Evolutionary conservation across 2,888 invertebrate genomes (phyloP).

Genomic region (Leptinotarsa haldemani): DNA sequence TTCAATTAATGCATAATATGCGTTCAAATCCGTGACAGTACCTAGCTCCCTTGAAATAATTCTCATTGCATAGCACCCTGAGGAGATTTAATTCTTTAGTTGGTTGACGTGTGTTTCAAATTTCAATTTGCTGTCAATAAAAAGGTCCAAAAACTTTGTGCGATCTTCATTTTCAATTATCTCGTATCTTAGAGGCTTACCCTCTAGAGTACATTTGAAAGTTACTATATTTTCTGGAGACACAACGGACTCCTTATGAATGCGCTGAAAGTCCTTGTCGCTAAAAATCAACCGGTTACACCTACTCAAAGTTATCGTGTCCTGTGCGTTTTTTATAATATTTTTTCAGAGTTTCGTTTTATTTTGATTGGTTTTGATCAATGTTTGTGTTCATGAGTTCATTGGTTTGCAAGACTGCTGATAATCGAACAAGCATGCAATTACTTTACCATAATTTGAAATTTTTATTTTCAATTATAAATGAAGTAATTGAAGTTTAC

Average conservation of each 20-base stretch:
- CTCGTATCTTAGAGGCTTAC: too few relatives aligned
- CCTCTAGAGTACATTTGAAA: too few relatives aligned
- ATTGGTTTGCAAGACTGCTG: conserved; percentile 18
- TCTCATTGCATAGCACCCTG: too few relatives aligned
- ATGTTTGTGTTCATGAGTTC: conserved; percentile 31
- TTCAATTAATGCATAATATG: too few relatives aligned
- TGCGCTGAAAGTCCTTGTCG: background rate
- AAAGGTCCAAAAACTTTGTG: too few relatives aligned
- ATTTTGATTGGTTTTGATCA: conserved; percentile 32
- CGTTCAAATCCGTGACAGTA: too few relatives aligned
- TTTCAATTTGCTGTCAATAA: too few relatives aligned
- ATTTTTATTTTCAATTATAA: conserved; percentile 7
- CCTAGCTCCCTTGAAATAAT: too few relatives aligned
- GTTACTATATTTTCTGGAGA: too few relatives aligned
- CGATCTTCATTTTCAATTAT: too few relatives aligned
- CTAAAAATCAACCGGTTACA: conserved; percentile 8
- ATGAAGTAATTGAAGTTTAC: conserved; percentile 20
- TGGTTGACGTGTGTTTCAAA: too few relatives aligned
- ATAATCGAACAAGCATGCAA: conserved; percentile 20
- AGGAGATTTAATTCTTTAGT: too few relatives aligned
- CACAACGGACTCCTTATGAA: background rate
- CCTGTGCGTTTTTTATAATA: conserved; percentile 32
- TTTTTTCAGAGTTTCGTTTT: conserved; percentile 29
- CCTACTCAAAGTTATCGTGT: conserved; percentile 31
- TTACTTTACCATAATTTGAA: conserved; percentile 21